Evolutionary conservation across 1,140 invertebrate genomes (phyloP).

Genomic region (Dendroctonus ponderosae): DNA sequence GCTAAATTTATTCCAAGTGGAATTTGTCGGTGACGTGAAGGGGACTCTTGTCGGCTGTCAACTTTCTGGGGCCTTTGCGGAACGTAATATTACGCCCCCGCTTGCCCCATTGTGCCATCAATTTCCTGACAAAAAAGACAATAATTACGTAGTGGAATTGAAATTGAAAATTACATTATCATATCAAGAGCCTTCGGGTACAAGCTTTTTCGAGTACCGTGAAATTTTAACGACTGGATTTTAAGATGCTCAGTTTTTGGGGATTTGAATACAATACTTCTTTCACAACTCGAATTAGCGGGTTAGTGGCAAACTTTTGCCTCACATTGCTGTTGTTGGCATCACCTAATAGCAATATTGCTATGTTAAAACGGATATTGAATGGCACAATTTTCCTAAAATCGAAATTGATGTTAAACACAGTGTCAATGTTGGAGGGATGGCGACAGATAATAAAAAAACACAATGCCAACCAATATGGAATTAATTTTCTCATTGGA

Average conservation of each 20-base stretch:
- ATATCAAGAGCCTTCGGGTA: constrained; percentile 34
- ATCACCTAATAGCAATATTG: no score
- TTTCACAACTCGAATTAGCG: no score
- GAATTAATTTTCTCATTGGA: constrained; percentile 46
- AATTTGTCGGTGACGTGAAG: constrained; percentile 33
- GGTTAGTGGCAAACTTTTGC: no score
- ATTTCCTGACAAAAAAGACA: constrained; percentile 33
- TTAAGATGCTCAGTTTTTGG: no score
- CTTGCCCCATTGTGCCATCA: constrained; percentile 33
- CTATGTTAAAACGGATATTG: no score
- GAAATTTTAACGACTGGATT: no score
- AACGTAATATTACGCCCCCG: constrained; percentile 29
- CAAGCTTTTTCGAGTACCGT: constrained; percentile 24
- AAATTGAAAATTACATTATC: constrained; percentile 36
- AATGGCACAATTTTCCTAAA: no score
- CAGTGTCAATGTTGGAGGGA: constrained; percentile 3
- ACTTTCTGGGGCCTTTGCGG: constrained; percentile 22
- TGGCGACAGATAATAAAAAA: constrained; percentile 18
- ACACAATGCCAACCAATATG: constrained; percentile 38
- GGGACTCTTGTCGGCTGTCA: constrained; percentile 28
- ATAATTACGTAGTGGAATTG: constrained; percentile 33
- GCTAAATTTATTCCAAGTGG: constrained; percentile 34
- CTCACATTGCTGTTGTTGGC: no score
- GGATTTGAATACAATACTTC: no score
- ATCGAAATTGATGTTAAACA: background rate